Evolutionary conservation across 2,797 vertebrate genomes (phyloP).

Genomic region (Crenuchus spilurus): DNA sequence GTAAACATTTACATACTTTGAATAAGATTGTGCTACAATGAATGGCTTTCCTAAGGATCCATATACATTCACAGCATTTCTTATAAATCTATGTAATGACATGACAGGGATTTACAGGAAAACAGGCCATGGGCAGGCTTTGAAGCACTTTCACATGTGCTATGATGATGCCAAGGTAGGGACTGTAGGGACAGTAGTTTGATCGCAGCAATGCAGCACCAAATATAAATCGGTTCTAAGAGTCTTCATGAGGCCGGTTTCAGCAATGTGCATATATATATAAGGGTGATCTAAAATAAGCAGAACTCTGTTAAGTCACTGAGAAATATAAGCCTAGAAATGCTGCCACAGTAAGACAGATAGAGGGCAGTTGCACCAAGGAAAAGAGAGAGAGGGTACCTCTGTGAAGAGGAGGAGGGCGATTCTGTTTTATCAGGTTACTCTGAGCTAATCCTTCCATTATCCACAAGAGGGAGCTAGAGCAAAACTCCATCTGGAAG

Average conservation of each 20-base stretch:
- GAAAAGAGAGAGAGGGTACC: constrained; percentile 53
- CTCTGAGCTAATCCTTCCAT: constrained; percentile 79
- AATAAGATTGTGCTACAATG: not conserved
- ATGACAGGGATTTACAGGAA: not conserved
- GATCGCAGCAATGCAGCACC: constrained; percentile 1
- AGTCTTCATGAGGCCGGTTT: constrained; percentile 25
- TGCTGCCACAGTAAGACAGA: constrained; percentile 25
- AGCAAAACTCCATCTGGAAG: constrained; percentile 81
- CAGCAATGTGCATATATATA: constrained; percentile 47
- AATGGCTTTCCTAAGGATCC: not conserved
- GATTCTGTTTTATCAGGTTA: constrained; percentile 66
- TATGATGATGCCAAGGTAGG: not conserved
- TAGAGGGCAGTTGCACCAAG: constrained; percentile 17
- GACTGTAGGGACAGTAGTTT: not conserved
- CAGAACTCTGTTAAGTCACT: constrained; percentile 46
- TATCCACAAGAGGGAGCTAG: constrained; percentile 81
- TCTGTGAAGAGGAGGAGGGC: constrained; percentile 62
- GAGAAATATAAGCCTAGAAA: constrained; percentile 40
- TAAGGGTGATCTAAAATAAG: constrained; percentile 47
- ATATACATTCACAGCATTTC: not conserved
- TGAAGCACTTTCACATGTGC: not conserved
- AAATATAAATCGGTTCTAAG: constrained; percentile 42
- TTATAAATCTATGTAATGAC: not conserved
- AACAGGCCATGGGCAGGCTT: not conserved
- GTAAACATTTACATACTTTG: not conserved